A percentile compares a stretch with the other conserved stretches of the same genome.
These are phyloP conservation scores for Plectropomus leopardus DNA, from an alignment of 2,113 vertebrate genomes.

Conservation along the genomic window DNA sequence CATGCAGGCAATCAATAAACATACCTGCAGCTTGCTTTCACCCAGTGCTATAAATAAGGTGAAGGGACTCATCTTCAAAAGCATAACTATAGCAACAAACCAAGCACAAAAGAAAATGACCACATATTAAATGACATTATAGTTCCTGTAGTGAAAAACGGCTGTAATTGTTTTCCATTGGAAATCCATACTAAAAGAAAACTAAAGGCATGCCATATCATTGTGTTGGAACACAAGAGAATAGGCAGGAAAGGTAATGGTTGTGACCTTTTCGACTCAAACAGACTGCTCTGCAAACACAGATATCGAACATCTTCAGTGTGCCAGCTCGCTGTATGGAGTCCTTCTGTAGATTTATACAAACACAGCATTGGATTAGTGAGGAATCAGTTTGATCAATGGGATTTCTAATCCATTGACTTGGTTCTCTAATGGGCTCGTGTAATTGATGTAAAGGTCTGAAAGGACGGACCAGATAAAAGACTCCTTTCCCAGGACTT, in stretches of 20 bases:
- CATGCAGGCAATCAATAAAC: no score
- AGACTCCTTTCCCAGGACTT: neutral
- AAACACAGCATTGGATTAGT: constrained; percentile 31
- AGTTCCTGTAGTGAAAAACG: neutral
- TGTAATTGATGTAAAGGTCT: constrained; percentile 20
- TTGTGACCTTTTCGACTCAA: neutral
- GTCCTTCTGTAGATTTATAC: neutral
- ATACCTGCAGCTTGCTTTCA: no score
- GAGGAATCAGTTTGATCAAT: constrained; percentile 23
- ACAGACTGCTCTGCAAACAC: constrained; percentile 5
- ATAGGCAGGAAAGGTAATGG: neutral
- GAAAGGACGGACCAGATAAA: neutral
- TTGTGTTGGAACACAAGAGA: neutral
- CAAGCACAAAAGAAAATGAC: neutral
- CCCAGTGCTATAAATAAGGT: neutral
- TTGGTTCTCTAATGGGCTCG: constrained; percentile 22
- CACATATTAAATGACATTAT: neutral
- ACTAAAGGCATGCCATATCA: no score
- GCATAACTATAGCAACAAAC: neutral
- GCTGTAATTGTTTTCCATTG: neutral
- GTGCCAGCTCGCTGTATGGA: neutral
- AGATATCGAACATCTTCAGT: neutral
- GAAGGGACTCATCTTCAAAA: neutral
- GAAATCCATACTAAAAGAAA: neutral
- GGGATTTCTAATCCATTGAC: constrained; percentile 32